A percentile compares a stretch with the other conserved stretches of the same genome.
phyloP scores from a whole-genome alignment of 2,888 invertebrate genomes.

The Microctonus brassicae region DNA sequence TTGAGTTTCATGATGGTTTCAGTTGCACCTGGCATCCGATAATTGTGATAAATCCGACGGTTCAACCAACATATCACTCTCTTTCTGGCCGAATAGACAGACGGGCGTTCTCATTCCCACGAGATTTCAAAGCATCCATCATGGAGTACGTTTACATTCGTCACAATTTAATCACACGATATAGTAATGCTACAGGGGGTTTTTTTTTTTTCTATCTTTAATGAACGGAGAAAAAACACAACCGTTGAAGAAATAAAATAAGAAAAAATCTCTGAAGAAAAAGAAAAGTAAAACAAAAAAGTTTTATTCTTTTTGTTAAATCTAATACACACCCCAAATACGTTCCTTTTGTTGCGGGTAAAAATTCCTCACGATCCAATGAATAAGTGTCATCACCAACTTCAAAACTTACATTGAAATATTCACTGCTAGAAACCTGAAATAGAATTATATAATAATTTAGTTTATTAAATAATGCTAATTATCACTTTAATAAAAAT shows the following conservation, averaged over 20 bases:
- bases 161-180: slow-evolving; percentile 28
- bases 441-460: slow-evolving; percentile 52
- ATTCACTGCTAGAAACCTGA: slow-evolving; percentile 81
- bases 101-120: slow-evolving; percentile 19
- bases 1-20: neutral
- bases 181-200: neutral
- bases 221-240: neutral
- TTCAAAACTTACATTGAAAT: slow-evolving; percentile 80
- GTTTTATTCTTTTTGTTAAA: neutral
- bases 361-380: slow-evolving; percentile 75
- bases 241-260: neutral
- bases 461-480: neutral
- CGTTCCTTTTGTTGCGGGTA: slow-evolving; percentile 77
- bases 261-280: neutral
- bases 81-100: neutral
- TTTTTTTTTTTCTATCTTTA: neutral
- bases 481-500: neutral
- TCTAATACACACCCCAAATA: slow-evolving; percentile 74
- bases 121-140: slow-evolving; percentile 33
- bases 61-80: neutral
- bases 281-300: neutral
- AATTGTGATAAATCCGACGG: slow-evolving; percentile 13
- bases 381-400: slow-evolving; percentile 72
- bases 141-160: slow-evolving; percentile 38
- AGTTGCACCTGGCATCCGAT: slow-evolving; percentile 7